Conservation (phyloP, 2,113 vertebrate species). For the Semnopithecus entellus region DNA sequence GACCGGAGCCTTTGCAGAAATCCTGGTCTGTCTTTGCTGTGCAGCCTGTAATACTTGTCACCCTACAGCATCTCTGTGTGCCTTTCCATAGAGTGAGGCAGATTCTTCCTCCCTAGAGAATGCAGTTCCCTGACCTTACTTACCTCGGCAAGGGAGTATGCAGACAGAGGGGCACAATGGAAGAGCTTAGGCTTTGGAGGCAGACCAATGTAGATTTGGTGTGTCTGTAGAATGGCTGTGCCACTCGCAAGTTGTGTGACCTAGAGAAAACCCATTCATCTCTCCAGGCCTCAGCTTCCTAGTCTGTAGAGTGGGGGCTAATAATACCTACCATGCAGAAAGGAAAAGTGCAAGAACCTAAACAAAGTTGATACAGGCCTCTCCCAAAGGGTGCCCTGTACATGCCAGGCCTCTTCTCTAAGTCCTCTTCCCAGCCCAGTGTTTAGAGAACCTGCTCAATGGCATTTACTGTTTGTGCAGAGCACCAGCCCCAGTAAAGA, state of each 20-base stretch:
- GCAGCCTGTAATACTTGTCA: not conserved
- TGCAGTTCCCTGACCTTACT: not conserved
- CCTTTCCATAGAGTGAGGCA: not conserved
- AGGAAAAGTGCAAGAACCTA: not conserved
- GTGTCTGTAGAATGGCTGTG: not conserved
- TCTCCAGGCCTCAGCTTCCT: not conserved
- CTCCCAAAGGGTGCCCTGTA: not conserved
- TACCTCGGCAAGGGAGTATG: not conserved
- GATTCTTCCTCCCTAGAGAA: not conserved
- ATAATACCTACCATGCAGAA: not conserved
- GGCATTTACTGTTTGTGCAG: conserved; percentile 32
- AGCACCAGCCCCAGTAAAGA: conserved; percentile 22
- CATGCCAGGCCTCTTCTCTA: not conserved
- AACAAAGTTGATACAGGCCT: not conserved
- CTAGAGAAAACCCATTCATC: not conserved
- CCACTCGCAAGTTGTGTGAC: not conserved
- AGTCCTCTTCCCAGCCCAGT: not conserved
- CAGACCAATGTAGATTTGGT: not conserved
- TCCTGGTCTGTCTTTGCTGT: not conserved
- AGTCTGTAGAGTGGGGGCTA: not conserved
- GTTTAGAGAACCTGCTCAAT: not conserved
- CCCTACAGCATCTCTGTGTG: not conserved
- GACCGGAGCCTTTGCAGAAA: rapidly evolving
- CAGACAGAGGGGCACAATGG: not conserved
- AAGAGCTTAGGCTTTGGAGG: not conserved